Base-by-base conservation (phyloP, 2,888 invertebrate species). In the Hirtodrosophila trivittata region DNA sequence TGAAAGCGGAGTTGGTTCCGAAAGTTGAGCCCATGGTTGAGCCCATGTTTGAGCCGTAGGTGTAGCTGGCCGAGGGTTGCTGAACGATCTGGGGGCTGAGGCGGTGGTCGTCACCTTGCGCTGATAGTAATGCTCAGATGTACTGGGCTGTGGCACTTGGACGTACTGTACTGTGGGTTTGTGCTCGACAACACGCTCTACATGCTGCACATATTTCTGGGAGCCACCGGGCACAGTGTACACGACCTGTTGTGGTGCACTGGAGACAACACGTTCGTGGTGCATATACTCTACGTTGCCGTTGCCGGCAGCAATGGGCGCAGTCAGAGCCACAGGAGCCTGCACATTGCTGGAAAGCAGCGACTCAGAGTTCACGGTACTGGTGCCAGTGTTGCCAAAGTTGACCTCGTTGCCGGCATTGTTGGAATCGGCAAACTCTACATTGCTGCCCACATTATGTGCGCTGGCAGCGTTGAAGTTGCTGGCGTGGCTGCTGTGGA, bases 91-190 rank as follows among this genome's bases (percentile, higher is more conserved):
- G 82, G 3, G 87, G 87, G 77, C 74, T 1, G 85, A 67, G 33
- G 59, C 66, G 3, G 75, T 68, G 18, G 68, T 77, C 9, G 75
- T 83, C 7, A 88, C 85, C 43, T 74, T 78, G 21, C 76, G 83
- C 45, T 87, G 88, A 50, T 86, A 88, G 42, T 81, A 89, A 3
- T 82, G 86, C 58, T 88, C 78, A 1, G 89, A 86, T 18, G 85
- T 84, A 1, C 25, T 46, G 21, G 56, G 88, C 46, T 47, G 82
- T 33, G 64, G 66, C 10, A 67, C 39, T 26, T 64, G 85, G 0
- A 85, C 52, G n/a, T 77, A 77, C 30, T 77, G 86, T 7, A 88
- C 58, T 1, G 21, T 54, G 43, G 56, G 77, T 54, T 56, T 69
- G 50, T 67, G 77, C 62, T 87, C 77, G 0, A 87, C 67, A 3